These are phyloP conservation scores for Catocala fraxini DNA, from an alignment of 2,888 invertebrate species.

Conservation along the genomic window DNA sequence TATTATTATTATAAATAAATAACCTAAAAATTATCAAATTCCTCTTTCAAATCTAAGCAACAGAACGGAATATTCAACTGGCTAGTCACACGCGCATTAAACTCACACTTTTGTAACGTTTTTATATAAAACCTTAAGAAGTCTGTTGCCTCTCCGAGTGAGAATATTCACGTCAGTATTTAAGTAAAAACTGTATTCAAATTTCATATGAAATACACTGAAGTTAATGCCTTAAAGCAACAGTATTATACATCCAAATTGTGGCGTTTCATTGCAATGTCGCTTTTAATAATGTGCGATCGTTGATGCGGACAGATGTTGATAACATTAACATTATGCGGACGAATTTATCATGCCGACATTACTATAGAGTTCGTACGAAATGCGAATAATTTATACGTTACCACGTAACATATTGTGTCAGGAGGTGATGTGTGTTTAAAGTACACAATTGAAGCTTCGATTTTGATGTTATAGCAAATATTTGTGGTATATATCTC, in stretches of 20 bases:
- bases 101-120: no score
- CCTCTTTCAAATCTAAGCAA: no score
- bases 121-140: no score
- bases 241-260: conserved; percentile 61
- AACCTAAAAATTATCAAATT: no score
- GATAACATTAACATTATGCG: conserved; percentile 58
- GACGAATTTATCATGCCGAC: conserved; percentile 39
- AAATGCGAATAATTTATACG: conserved; percentile 15
- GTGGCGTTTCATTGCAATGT: conserved; percentile 56
- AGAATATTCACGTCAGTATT: no score
- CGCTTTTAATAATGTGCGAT: conserved; percentile 54
- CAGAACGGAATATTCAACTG: no score
- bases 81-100: no score
- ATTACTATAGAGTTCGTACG: conserved; percentile 12
- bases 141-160: no score
- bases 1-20: no score
- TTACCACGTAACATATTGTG: conserved; percentile 8
- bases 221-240: conserved; percentile 20
- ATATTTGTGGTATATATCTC: conserved; percentile 9
- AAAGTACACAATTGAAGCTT: conserved; percentile 8
- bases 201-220: background rate
- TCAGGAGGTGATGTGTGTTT: conserved; percentile 12
- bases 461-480: conserved; percentile 16
- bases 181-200: no score
- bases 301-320: conserved; percentile 56